These are phyloP conservation scores for Eupithecia subumbrata DNA, from an alignment of 2,888 invertebrate genomes.

Conservation along the genomic window DNA sequence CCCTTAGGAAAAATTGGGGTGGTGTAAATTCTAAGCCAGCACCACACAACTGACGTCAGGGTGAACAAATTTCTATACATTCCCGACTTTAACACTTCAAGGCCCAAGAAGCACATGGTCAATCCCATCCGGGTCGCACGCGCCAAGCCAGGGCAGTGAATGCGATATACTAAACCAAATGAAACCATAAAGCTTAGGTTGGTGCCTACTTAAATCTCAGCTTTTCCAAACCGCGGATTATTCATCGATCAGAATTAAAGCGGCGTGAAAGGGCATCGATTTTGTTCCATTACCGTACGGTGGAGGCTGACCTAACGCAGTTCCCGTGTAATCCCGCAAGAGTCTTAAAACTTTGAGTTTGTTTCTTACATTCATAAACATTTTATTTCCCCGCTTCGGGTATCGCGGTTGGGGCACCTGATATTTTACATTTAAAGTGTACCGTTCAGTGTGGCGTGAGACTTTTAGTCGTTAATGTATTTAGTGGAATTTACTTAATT, in stretches of 20 bases:
- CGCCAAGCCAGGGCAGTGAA: no score
- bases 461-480: background rate
- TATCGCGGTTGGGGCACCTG: slow-evolving; percentile 55
- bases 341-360: slow-evolving; percentile 71
- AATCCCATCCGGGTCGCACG: no score
- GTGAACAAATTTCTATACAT: background rate
- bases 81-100: background rate
- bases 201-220: slow-evolving; percentile 19
- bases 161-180: background rate
- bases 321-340: slow-evolving; percentile 76
- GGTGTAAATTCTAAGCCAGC: no score
- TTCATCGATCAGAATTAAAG: slow-evolving; percentile 55
- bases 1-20: no score
- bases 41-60: background rate
- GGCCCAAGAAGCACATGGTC: no score
- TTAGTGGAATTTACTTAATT: no score
- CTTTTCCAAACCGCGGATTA: slow-evolving; percentile 41
- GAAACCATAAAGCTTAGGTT: background rate
- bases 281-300: slow-evolving; percentile 70
- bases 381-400: slow-evolving; percentile 68
- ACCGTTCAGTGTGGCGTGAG: background rate
- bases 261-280: slow-evolving; percentile 64
- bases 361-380: slow-evolving; percentile 79
- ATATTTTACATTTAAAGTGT: slow-evolving; percentile 63
- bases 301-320: slow-evolving; percentile 74